Evolutionary conservation across 2,888 invertebrate species (phyloP).

Genomic region (Dasysyrphus tricinctus): DNA sequence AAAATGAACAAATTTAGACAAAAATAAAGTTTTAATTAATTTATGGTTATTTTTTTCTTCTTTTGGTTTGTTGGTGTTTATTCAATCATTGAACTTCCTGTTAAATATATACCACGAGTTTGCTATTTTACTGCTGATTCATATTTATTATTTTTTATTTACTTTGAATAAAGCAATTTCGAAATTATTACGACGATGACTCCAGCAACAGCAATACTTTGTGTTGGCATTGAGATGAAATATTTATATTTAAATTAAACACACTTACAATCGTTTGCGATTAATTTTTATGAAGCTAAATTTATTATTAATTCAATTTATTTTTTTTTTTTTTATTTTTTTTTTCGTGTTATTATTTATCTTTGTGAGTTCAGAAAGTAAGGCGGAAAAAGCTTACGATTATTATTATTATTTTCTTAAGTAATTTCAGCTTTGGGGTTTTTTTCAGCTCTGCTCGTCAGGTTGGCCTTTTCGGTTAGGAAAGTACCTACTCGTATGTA

Average conservation of each 20-base stretch:
- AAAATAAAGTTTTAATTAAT: constrained; percentile 36
- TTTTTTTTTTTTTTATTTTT: constrained; percentile 31
- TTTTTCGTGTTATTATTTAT: constrained; percentile 49
- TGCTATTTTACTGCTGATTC: constrained; percentile 58
- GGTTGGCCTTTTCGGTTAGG: neutral
- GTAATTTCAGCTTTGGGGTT: constrained; percentile 11
- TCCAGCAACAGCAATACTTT: constrained; percentile 45
- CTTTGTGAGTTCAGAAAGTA: constrained; percentile 48
- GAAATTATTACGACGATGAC: constrained; percentile 65
- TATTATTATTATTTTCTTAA: constrained; percentile 48
- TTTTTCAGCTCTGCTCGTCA: neutral
- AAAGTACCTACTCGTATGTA: neutral
- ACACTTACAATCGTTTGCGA: constrained; percentile 71
- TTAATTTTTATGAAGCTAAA: constrained; percentile 73
- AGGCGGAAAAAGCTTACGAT: constrained; percentile 43
- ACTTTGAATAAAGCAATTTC: constrained; percentile 66
- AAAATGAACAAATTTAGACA: constrained; percentile 48
- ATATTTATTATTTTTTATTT: constrained; percentile 58
- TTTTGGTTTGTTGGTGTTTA: constrained; percentile 14
- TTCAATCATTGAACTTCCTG: constrained; percentile 64
- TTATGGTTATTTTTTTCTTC: constrained; percentile 29
- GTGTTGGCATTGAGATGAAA: constrained; percentile 50
- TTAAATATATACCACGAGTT: constrained; percentile 53
- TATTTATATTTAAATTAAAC: constrained; percentile 74
- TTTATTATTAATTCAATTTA: constrained; percentile 70